Conservation (phyloP, 2,888 invertebrate genomes). For the Periphyllus acericola region DNA sequence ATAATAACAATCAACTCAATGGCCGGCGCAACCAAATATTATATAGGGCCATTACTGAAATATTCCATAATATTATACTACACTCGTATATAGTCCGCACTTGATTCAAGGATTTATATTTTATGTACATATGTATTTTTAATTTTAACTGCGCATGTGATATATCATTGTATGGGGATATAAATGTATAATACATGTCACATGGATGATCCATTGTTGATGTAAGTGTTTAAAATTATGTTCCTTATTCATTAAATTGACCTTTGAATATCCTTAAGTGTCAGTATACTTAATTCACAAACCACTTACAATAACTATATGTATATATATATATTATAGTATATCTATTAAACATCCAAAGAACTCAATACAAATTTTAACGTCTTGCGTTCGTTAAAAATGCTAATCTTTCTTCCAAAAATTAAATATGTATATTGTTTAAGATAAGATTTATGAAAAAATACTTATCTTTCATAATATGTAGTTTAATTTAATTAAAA, state of each 20-base stretch:
- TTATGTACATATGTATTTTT: neutral
- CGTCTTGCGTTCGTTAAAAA: constrained; percentile 4
- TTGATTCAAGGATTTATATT: constrained; percentile 5
- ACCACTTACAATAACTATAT: constrained; percentile 1
- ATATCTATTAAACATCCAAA: neutral
- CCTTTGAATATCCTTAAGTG: constrained; percentile 35
- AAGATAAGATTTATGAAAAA: constrained; percentile 18
- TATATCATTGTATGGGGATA: neutral
- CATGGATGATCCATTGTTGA: neutral
- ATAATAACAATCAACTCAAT: constrained; percentile 27
- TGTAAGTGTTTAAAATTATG: constrained; percentile 5
- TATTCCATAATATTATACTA: neutral
- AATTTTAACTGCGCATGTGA: neutral
- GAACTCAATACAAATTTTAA: constrained; percentile 1
- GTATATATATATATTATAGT: neutral
- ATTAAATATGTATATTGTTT: constrained; percentile 7
- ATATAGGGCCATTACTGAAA: neutral
- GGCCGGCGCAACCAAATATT: constrained; percentile 16
- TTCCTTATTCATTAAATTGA: constrained; percentile 21
- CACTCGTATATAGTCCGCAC: neutral
- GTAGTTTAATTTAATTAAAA: constrained; percentile 19
- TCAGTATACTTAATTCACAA: neutral
- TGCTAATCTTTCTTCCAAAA: neutral
- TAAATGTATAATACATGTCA: neutral
- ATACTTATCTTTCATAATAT: neutral